These are phyloP conservation scores for Athalia circularis DNA, from an alignment of 2,888 invertebrate species.

Conservation along the genomic window DNA sequence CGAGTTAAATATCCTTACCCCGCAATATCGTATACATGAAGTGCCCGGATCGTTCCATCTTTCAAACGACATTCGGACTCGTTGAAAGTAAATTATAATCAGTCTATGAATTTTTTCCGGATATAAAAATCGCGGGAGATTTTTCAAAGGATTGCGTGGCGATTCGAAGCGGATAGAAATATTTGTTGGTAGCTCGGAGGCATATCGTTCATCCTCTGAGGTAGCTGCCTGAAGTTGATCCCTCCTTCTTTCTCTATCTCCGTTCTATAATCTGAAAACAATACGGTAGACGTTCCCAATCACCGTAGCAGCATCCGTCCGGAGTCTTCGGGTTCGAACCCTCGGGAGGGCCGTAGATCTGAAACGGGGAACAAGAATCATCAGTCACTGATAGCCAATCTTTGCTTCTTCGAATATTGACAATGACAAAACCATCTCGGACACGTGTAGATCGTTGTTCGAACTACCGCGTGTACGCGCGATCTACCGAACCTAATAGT, in stretches of 20 bases:
- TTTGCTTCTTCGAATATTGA: slow-evolving; percentile 64
- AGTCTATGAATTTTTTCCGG: too few species aligned
- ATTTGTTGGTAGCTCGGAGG: slow-evolving; percentile 10
- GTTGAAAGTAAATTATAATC: not conserved
- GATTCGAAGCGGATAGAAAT: not conserved
- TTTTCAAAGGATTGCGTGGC: too few species aligned
- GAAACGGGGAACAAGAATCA: slow-evolving; percentile 62
- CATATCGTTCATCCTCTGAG: slow-evolving; percentile 29
- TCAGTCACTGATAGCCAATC: slow-evolving; percentile 66
- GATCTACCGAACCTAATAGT: not conserved
- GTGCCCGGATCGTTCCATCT: too few species aligned
- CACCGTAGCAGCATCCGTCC: slow-evolving; percentile 50
- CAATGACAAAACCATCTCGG: slow-evolving; percentile 64
- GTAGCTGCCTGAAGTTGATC: too few species aligned
- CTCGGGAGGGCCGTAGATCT: slow-evolving; percentile 34
- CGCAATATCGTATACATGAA: not conserved
- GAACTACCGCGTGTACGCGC: slow-evolving; percentile 27
- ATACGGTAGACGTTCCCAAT: slow-evolving; percentile 52
- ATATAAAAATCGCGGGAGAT: too few species aligned
- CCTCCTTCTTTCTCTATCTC: slow-evolving; percentile 23
- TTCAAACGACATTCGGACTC: too few species aligned
- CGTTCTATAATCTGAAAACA: slow-evolving; percentile 59
- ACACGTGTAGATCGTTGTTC: slow-evolving; percentile 50
- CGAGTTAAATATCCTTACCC: slow-evolving; percentile 19
- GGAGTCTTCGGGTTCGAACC: not conserved